Evolutionary conservation across 2,797 vertebrate genomes (phyloP), one percentile per base, ranked within the genome.

Genomic region (Urocyon cinereoargenteus): DNA sequence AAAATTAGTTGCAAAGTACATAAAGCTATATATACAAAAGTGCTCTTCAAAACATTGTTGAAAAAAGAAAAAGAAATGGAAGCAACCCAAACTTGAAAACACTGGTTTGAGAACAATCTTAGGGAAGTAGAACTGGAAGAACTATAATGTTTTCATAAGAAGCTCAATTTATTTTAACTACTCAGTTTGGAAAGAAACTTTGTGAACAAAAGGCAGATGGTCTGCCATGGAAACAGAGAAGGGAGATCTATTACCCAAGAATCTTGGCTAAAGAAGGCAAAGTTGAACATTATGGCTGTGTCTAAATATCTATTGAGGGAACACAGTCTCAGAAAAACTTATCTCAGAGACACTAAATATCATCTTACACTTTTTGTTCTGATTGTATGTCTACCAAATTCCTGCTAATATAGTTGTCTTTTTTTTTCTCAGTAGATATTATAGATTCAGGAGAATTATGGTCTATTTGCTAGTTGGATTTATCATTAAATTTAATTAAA

Each of bases 161-260:
- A 77, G 12, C 19, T 91, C 36, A 62, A 87, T 95, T 87, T 94
- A 86, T 94, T 96, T 89, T 94, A 96, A 90, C 45, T 49, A 85
- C 62, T 95, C 73, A 83, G 24, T 70, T 78, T 93, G 64, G 45
- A 86, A 93, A 68, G 45, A 97, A 49, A 78, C 13, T 86, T 86
- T 90, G 78, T 91, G 89, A 95, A 89, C 57, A 89, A 66, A 94
- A 97, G 22, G 66, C 88, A 97, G 66, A 95, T 91, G 93, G 68
- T 95, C 83, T 97, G 68, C 26, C 86, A 91, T 90, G 82, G 89
- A 96, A 93, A 97, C 16, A 57, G 18, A 87, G 15, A 83, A 90
- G 78, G 40, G 40, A 94, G 82, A 94, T 53, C 55, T 28, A 45
- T 90, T 86, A 40, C 68, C 40, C 45, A 57, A 73, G n/a, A 36